Percentiles rank a stretch among this genome's conserved stretches.
These are phyloP conservation scores for Ferdinandea cuprea DNA, from an alignment of 2,888 invertebrate genomes.

Conservation along the genomic window DNA sequence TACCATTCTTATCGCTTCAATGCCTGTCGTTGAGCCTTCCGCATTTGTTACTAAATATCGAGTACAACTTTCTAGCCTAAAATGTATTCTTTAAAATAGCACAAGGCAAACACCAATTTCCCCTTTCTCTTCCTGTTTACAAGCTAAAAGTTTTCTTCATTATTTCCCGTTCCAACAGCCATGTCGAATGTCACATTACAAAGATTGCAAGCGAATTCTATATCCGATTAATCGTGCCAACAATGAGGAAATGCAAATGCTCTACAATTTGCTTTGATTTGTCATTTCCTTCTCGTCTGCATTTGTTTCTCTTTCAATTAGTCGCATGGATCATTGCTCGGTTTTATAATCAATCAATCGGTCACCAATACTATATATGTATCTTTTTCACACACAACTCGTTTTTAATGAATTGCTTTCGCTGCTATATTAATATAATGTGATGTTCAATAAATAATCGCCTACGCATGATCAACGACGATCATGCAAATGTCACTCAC, in stretches of 20 bases:
- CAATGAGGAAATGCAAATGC: constrained; percentile 69
- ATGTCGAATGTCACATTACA: constrained; percentile 48
- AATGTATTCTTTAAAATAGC: too few relatives aligned
- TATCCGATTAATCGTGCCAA: constrained; percentile 67
- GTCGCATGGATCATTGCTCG: constrained; percentile 63
- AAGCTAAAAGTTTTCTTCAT: constrained; percentile 4
- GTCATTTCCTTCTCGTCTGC: constrained; percentile 38
- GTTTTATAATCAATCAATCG: constrained; percentile 71
- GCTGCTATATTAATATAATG: not conserved
- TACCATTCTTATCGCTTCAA: too few relatives aligned
- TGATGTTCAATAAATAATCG: constrained; percentile 42
- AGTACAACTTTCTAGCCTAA: too few relatives aligned
- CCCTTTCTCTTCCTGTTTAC: constrained; percentile 56
- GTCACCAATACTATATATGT: constrained; percentile 17
- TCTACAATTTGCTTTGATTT: constrained; percentile 62
- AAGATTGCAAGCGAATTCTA: constrained; percentile 50
- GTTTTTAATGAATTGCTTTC: not conserved
- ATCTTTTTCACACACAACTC: not conserved
- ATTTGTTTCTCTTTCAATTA: constrained; percentile 19
- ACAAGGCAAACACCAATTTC: not conserved
- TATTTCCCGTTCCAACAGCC: constrained; percentile 1
- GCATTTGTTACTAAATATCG: too few relatives aligned
- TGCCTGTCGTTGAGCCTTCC: too few relatives aligned
- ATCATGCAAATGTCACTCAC: constrained; percentile 55
- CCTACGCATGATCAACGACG: constrained; percentile 56